phyloP scores from a whole-genome alignment of 2,113 vertebrate species.

The Ceyx cyanopectus region DNA sequence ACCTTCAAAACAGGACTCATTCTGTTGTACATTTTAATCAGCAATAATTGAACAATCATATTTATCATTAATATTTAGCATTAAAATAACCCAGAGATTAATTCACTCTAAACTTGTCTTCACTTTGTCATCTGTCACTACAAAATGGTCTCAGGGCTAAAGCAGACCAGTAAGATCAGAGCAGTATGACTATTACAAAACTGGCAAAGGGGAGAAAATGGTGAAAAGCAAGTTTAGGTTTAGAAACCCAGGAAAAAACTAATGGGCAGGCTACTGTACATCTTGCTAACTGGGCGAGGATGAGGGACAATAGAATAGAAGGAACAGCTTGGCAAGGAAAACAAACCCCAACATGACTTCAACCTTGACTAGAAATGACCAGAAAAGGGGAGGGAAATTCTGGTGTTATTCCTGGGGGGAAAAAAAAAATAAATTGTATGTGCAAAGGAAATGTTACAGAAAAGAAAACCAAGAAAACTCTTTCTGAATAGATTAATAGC shows the following conservation, averaged over 20 bases:
- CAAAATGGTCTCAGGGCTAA: background rate
- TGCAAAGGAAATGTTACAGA: background rate
- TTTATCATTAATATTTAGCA: background rate
- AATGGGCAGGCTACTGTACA: background rate
- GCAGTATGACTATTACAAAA: background rate
- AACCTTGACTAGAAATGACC: slow-evolving; percentile 5
- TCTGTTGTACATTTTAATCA: background rate
- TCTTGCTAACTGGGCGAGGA: slow-evolving; percentile 48
- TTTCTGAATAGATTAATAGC: background rate
- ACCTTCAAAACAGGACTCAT: background rate
- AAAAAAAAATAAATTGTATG: background rate
- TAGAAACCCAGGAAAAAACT: background rate
- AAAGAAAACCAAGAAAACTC: background rate
- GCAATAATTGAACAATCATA: background rate
- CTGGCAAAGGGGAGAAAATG: background rate
- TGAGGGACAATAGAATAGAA: slow-evolving; percentile 47
- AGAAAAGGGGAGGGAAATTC: background rate
- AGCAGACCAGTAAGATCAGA: background rate
- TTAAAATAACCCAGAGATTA: background rate
- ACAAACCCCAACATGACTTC: slow-evolving; percentile 43
- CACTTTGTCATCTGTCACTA: background rate
- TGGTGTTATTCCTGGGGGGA: background rate
- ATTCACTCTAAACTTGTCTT: background rate
- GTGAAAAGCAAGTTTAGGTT: background rate
- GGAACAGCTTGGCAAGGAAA: slow-evolving; percentile 43